Conservation (phyloP, 2,888 invertebrate genomes). For the Epirrita christyi region DNA sequence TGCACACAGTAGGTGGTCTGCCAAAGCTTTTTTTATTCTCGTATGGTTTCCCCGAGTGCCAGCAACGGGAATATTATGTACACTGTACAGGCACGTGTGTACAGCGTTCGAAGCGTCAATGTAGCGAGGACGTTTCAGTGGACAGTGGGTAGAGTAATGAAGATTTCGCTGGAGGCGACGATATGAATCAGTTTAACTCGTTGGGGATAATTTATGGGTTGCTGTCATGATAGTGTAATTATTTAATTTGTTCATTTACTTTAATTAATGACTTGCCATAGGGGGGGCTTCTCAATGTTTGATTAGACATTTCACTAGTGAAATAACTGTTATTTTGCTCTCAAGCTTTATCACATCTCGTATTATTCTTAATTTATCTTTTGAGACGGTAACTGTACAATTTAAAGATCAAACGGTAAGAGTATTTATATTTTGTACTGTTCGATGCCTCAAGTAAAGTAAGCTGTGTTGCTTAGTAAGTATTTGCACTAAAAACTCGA, state of each 20-base stretch:
- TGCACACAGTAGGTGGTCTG: not conserved
- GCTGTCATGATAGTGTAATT: conserved; percentile 38
- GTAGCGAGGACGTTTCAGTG: conserved; percentile 8
- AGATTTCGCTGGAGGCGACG: conserved; percentile 33
- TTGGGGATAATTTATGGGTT: conserved; percentile 33
- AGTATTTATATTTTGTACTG: too few relatives aligned
- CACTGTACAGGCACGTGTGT: not conserved
- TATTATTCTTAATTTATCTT: not conserved
- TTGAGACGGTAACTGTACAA: too few relatives aligned
- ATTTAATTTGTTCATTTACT: conserved; percentile 40
- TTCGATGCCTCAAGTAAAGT: too few relatives aligned
- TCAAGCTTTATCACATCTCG: not conserved
- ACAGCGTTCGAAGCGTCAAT: not conserved
- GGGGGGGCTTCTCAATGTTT: conserved; percentile 20
- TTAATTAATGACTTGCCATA: conserved; percentile 31
- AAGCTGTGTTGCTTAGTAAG: too few relatives aligned
- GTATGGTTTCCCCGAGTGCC: not conserved
- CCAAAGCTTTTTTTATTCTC: not conserved
- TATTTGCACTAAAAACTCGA: too few relatives aligned
- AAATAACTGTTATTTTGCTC: conserved; percentile 15
- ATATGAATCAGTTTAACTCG: conserved; percentile 32
- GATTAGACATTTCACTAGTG: conserved; percentile 18
- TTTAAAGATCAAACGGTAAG: not conserved
- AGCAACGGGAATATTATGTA: not conserved
- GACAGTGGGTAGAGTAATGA: conserved; percentile 7